Percentiles rank a stretch among this genome's conserved stretches.
phyloP scores from a whole-genome alignment of 2,113 vertebrate genomes.

The Thinocorus orbignyianus region DNA sequence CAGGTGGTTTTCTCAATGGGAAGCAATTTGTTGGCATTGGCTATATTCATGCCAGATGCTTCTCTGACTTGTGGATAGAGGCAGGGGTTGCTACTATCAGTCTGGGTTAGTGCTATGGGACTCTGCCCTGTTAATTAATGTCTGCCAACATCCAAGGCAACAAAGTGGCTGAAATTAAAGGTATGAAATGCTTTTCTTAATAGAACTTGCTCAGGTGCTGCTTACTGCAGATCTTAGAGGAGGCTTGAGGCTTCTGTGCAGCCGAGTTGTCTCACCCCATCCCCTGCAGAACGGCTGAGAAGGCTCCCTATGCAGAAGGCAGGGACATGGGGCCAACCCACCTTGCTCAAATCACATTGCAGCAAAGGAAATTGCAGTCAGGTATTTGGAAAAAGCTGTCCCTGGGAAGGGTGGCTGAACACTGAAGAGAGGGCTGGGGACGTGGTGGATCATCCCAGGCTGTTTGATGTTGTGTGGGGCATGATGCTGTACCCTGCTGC shows the following conservation, averaged over 20 bases:
- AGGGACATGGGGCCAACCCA: rapidly evolving
- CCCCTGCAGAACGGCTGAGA: rapidly evolving
- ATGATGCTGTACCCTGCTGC: rapidly evolving
- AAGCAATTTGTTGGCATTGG: rapidly evolving
- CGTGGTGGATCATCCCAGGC: neutral
- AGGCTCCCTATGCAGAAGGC: rapidly evolving
- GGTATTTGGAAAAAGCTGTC: neutral
- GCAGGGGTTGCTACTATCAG: neutral
- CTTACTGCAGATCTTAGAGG: neutral
- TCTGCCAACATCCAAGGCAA: neutral
- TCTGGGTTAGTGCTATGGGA: rapidly evolving
- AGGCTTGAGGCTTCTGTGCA: neutral
- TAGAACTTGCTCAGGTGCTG: neutral
- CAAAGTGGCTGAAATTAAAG: neutral
- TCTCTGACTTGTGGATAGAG: rapidly evolving
- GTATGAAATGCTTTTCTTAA: neutral
- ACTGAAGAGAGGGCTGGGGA: neutral
- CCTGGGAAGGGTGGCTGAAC: neutral
- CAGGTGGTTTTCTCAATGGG: neutral
- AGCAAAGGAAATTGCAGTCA: neutral
- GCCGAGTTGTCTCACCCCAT: rapidly evolving
- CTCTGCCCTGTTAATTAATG: neutral
- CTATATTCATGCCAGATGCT: neutral
- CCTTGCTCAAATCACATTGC: neutral
- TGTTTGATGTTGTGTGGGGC: neutral